Evolutionary conservation across 2,113 vertebrate species (phyloP), one percentile per base, ranked within the genome.

Genomic region (Leucoraja erinaceus): DNA sequence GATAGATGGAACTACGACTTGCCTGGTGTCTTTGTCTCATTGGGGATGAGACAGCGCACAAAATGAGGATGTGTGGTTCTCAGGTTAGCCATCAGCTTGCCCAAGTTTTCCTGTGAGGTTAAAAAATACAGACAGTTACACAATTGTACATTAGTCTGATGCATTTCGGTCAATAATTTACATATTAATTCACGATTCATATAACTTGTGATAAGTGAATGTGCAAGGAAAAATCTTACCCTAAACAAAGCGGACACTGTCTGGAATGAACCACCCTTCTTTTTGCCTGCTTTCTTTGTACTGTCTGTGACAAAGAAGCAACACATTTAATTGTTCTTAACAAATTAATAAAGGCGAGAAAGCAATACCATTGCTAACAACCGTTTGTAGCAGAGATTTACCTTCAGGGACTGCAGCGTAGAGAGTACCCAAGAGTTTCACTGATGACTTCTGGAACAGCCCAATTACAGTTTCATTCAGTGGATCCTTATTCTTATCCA

Each of bases 261-360:
- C 95, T 99, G 98, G 95, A 99, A 98, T 91, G 98, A 99, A 31
- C 98, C 98, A 79, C 98, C 98, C 96, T 99, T 99, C 96, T 99
- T 99, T 95, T 99, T 99, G 93, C 94, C 96, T 0, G 93, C 97
- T 93, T 98, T 99, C 95, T 98, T 99, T 77, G 95, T 47, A 61
- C n/a, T n/a, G n/a, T n/a, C n/a, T n/a, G n/a, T n/a, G n/a, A n/a
- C n/a, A n/a, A 61, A 54, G 93, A 93, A 94, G 5, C 93, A 94
- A 93, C 11, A 93, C 14, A 66, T 66, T 54, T 88, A 31, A 72
- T 91, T 91, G 31, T 72, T 91, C 22, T 91, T 72, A 91, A 28
- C 9, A 28, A 10, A 66, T 91, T 22, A 28, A 14, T 4, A 86
- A 86, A 86, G 0, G 0, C 4, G 22, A 28, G 33, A 20, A 72